phyloP scores from a whole-genome alignment of 1,140 invertebrate genomes.

The Diploscapter pachys region DNA sequence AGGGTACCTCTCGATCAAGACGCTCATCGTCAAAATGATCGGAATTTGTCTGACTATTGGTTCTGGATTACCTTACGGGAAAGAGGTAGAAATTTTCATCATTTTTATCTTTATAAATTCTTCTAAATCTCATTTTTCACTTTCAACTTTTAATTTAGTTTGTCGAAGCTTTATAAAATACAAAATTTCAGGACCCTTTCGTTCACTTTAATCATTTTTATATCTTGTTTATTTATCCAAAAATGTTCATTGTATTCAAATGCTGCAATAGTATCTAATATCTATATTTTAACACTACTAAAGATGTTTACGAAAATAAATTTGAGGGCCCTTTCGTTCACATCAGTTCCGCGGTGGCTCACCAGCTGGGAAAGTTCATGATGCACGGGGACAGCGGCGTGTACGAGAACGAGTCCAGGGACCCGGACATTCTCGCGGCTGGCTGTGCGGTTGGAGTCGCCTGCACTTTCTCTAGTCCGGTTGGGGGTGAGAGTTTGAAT shows the following conservation, averaged over 20 bases:
- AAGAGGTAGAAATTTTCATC: slow-evolving; percentile 71
- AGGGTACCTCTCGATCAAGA: slow-evolving; percentile 92
- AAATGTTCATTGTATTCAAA: too few species aligned
- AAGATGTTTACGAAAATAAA: slow-evolving; percentile 1
- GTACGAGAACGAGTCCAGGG: slow-evolving; percentile 52
- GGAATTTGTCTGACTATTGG: slow-evolving; percentile 91
- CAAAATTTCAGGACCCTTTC: too few species aligned
- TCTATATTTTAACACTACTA: slow-evolving; percentile 10
- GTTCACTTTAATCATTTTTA: too few species aligned
- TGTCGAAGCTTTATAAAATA: too few species aligned
- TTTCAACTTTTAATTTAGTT: too few species aligned
- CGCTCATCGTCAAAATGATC: slow-evolving; percentile 87
- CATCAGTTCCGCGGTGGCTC: slow-evolving; percentile 54
- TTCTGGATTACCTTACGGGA: slow-evolving; percentile 89
- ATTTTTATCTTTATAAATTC: too few species aligned
- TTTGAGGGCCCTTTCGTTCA: slow-evolving; percentile 57
- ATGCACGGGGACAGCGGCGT: slow-evolving; percentile 34
- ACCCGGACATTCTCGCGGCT: slow-evolving; percentile 56
- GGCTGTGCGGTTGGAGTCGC: slow-evolving; percentile 58
- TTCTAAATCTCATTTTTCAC: too few species aligned
- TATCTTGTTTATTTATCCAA: too few species aligned
- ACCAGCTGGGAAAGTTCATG: slow-evolving; percentile 37
- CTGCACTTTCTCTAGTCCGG: slow-evolving; percentile 52
- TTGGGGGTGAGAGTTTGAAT: slow-evolving; percentile 42
- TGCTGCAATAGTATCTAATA: neutral